These are phyloP conservation scores for Anomalospiza imberbis DNA, from an alignment of 2,797 vertebrate genomes.

Conservation along the genomic window DNA sequence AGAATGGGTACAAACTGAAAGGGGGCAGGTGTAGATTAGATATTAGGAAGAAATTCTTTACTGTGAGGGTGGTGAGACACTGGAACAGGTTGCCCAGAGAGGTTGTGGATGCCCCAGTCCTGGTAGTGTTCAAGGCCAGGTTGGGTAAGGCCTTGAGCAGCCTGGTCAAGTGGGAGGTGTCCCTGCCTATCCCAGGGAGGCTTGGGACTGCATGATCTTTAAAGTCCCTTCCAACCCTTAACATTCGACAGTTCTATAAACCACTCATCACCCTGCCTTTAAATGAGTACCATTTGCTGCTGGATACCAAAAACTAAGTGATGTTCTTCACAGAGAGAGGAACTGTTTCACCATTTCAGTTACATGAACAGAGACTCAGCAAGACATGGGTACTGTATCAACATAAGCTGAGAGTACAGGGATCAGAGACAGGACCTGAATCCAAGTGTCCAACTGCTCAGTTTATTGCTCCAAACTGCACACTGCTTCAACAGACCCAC, in stretches of 20 bases:
- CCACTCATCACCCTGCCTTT: background rate
- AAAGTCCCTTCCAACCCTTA: background rate
- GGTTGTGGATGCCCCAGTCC: rapidly evolving
- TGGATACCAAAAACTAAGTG: background rate
- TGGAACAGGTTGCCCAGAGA: background rate
- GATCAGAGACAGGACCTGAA: background rate
- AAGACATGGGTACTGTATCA: background rate
- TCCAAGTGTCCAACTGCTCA: background rate
- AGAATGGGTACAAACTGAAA: background rate
- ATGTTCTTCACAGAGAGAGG: background rate
- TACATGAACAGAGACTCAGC: background rate
- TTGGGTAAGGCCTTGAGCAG: background rate
- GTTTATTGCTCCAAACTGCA: background rate
- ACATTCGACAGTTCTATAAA: background rate
- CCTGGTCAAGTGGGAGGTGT: background rate
- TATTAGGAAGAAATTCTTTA: background rate
- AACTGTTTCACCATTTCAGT: background rate
- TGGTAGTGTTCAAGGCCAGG: background rate
- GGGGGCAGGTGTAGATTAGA: background rate
- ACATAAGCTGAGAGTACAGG: background rate
- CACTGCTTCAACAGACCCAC: background rate
- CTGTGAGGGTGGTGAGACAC: background rate
- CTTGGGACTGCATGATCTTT: background rate
- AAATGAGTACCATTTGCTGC: background rate
- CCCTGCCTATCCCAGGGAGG: background rate